A percentile compares a stretch with the other conserved stretches of the same genome.
Conservation (phyloP, 2,113 vertebrate species). For the Boulengeromyrus knoepffleri region DNA sequence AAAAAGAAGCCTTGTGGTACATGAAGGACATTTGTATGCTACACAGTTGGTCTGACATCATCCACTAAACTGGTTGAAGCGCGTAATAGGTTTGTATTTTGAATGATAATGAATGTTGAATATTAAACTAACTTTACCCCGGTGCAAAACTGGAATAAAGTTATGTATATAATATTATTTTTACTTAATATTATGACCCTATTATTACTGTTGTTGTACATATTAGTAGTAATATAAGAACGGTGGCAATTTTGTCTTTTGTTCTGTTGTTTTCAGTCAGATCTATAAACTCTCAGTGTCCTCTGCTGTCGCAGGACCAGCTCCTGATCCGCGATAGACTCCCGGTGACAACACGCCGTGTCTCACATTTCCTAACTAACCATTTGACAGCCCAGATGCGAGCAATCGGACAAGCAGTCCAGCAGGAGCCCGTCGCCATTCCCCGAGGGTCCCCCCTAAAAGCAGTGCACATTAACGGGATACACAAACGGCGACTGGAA, state of each 20-base stretch:
- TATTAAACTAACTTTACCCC: not conserved
- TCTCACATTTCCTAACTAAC: slow-evolving; percentile 63
- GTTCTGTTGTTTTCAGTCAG: not conserved
- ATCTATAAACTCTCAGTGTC: not conserved
- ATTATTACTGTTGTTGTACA: not conserved
- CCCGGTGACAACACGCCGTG: slow-evolving; percentile 54
- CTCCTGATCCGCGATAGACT: slow-evolving; percentile 16
- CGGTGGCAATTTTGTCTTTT: not conserved
- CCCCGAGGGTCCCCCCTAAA: slow-evolving; percentile 39
- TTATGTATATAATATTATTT: not conserved
- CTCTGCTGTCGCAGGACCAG: slow-evolving; percentile 3
- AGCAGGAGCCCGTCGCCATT: slow-evolving; percentile 32
- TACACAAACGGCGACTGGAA: not conserved
- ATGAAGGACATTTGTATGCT: no score
- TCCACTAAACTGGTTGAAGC: not conserved
- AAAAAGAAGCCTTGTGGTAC: no score
- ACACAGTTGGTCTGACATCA: not conserved
- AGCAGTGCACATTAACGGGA: not conserved
- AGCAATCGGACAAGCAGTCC: slow-evolving; percentile 31
- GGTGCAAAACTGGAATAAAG: not conserved
- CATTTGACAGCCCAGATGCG: slow-evolving; percentile 49
- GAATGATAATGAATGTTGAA: not conserved
- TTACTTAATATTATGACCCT: not conserved
- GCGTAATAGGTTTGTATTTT: not conserved
- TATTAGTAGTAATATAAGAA: not conserved